Conservation (phyloP, 2,113 vertebrate genomes). For the Gyps fulvus region DNA sequence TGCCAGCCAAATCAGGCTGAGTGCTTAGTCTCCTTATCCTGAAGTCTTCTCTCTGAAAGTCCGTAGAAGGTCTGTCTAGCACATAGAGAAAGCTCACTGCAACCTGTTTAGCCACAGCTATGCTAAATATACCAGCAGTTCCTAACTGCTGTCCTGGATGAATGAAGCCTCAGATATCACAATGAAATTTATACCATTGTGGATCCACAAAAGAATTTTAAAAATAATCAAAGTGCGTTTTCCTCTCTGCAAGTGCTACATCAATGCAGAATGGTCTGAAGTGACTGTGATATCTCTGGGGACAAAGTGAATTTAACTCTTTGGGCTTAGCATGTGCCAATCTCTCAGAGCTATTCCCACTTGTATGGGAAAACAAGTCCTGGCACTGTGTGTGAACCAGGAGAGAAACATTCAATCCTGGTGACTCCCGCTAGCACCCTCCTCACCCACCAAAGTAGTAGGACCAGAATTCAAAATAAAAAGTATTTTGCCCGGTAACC, state of each 20-base stretch:
- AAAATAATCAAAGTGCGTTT: neutral
- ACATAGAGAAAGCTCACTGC: neutral
- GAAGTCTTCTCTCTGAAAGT: neutral
- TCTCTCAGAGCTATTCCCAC: neutral
- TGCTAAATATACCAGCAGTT: neutral
- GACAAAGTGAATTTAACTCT: neutral
- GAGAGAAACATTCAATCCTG: neutral
- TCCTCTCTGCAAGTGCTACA: neutral
- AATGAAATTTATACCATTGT: neutral
- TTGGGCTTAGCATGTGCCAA: accelerated
- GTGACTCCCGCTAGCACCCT: neutral
- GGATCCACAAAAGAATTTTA: neutral
- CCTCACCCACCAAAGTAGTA: neutral
- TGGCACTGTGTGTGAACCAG: neutral
- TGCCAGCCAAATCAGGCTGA: neutral
- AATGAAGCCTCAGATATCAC: neutral
- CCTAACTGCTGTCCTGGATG: neutral
- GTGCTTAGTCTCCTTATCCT: neutral
- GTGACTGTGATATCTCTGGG: neutral
- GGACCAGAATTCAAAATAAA: neutral
- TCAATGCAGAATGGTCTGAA: neutral
- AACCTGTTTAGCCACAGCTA: neutral
- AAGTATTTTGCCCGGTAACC: neutral
- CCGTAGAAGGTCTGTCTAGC: neutral
- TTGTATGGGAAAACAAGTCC: neutral